Evolutionary conservation across 2,797 vertebrate species (phyloP).

Genomic region (Simalia tracyae): DNA sequence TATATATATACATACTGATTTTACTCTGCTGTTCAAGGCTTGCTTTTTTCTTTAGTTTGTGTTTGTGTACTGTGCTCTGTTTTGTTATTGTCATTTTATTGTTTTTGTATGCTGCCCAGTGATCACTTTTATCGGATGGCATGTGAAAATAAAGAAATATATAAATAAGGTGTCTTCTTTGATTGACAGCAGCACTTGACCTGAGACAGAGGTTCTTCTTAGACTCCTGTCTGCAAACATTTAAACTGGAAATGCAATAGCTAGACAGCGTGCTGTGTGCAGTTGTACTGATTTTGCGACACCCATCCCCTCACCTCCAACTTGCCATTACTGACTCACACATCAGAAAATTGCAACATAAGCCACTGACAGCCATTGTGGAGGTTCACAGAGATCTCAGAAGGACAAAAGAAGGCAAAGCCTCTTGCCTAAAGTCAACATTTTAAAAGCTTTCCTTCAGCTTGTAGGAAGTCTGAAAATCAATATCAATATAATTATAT

Average conservation of each 20-base stretch:
- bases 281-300: not conserved
- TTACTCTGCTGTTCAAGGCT: no score
- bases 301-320: not conserved
- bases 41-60: no score
- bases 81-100: not conserved
- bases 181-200: not conserved
- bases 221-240: not conserved
- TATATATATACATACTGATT: no score
- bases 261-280: not conserved
- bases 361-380: not conserved
- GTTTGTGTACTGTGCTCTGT: not conserved
- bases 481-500: conserved; percentile 15
- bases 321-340: not conserved
- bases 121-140: no score
- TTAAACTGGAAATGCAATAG: not conserved
- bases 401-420: conserved; percentile 18
- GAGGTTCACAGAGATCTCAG: conserved; percentile 30
- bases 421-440: conserved; percentile 27
- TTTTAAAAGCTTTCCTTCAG: conserved; percentile 37
- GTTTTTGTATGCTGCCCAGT: not conserved
- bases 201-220: not conserved
- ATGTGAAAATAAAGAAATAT: not conserved
- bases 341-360: conserved; percentile 39
- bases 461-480: conserved; percentile 38
- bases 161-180: not conserved